phyloP scores from a whole-genome alignment of 2,797 vertebrate genomes.

The Aldrovandia affinis region DNA sequence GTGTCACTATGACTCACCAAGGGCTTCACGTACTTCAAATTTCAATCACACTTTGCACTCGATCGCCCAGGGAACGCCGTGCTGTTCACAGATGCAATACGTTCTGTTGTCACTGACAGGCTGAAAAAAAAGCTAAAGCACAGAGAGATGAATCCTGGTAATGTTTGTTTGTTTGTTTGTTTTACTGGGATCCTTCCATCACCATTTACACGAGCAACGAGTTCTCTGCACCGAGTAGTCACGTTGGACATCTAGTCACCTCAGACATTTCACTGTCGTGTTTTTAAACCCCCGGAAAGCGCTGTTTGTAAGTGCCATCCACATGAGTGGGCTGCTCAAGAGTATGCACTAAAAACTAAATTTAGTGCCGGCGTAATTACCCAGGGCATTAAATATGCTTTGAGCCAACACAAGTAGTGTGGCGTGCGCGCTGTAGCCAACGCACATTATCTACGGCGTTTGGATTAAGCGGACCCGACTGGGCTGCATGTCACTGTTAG shows the following conservation, averaged over 20 bases:
- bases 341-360: not conserved
- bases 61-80: too few relatives aligned
- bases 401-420: not conserved
- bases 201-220: not conserved
- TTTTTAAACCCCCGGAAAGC: too few relatives aligned
- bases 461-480: not conserved
- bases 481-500: not conserved
- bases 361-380: not conserved
- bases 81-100: too few relatives aligned
- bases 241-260: too few relatives aligned
- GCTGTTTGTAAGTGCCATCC: not conserved
- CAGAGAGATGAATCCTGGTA: not conserved
- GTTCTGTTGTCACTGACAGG: too few relatives aligned
- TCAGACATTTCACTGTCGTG: too few relatives aligned
- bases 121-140: too few relatives aligned
- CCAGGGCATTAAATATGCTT: not conserved
- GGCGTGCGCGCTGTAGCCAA: not conserved
- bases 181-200: not conserved
- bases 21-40: not conserved
- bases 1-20: conserved; percentile 3
- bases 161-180: not conserved
- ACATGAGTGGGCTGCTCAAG: not conserved
- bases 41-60: too few relatives aligned
- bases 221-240: too few relatives aligned
- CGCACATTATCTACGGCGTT: not conserved